These are phyloP conservation scores for Panagrolaimus sp. DNA, from an alignment of 1,140 invertebrate species.

Conservation along the genomic window DNA sequence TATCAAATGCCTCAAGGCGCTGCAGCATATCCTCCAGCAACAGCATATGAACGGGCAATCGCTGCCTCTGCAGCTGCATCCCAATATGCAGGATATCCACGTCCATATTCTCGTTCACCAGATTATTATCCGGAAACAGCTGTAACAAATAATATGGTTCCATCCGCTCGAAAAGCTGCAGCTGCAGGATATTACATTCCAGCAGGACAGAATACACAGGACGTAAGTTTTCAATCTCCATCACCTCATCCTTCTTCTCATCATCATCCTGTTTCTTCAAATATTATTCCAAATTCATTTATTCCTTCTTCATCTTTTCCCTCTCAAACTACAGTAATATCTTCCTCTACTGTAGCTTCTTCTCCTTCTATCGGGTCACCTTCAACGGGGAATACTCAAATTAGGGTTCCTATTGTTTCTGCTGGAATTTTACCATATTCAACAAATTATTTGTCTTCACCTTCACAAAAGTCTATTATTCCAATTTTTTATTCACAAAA, in stretches of 20 bases:
- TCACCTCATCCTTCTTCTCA: neutral
- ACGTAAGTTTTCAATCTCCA: neutral
- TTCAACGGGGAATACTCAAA: too few species aligned
- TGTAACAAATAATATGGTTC: conserved; percentile 10
- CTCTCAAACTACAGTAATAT: neutral
- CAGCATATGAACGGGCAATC: neutral
- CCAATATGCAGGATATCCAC: conserved; percentile 3
- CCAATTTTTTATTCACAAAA: too few species aligned
- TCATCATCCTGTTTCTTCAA: neutral
- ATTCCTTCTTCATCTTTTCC: too few species aligned
- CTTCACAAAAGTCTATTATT: too few species aligned
- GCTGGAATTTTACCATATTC: too few species aligned
- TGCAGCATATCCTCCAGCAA: neutral
- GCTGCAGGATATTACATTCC: neutral
- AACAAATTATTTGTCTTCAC: too few species aligned
- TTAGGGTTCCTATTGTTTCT: too few species aligned
- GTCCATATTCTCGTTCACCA: neutral
- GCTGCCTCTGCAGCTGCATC: neutral
- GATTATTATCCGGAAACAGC: neutral
- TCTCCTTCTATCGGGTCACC: neutral
- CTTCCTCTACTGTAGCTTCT: neutral
- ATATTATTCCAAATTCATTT: neutral
- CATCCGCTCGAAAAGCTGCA: neutral
- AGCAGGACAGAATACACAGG: neutral
- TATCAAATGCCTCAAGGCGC: conserved; percentile 6